These are phyloP conservation scores for Acanthosepion esculentum DNA, from an alignment of 2,888 invertebrate species.

Conservation along the genomic window DNA sequence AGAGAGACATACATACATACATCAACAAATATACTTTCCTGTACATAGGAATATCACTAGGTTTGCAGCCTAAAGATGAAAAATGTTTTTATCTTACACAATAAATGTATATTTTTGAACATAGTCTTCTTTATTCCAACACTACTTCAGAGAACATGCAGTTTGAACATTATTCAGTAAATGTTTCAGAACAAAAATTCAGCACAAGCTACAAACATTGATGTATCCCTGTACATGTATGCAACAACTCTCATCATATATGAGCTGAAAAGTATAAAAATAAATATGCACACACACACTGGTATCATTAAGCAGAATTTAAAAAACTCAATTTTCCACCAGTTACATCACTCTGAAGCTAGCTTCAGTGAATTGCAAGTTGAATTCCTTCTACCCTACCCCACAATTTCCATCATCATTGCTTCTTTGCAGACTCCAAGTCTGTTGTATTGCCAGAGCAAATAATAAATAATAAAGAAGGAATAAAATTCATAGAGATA, in stretches of 20 bases:
- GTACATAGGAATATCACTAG: no score
- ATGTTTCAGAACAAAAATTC: no score
- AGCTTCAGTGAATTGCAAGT: background rate
- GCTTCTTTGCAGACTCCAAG: background rate
- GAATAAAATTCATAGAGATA: background rate
- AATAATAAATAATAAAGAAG: background rate
- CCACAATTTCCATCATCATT: background rate
- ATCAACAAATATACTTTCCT: no score
- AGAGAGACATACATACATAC: no score
- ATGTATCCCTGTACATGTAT: background rate
- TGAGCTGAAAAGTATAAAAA: background rate
- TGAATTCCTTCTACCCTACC: background rate
- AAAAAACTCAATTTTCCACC: background rate
- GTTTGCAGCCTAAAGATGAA: no score
- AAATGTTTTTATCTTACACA: no score
- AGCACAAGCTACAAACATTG: no score
- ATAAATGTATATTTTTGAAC: no score
- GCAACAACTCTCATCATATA: background rate
- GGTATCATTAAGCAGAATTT: background rate
- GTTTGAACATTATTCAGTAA: no score
- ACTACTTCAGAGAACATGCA: no score
- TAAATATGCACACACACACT: background rate
- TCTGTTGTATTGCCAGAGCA: background rate
- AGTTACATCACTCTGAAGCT: background rate
- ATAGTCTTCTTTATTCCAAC: no score